Evolutionary conservation across 1,140 invertebrate species (phyloP).

Genomic region (Pemphigus obesinymphae): DNA sequence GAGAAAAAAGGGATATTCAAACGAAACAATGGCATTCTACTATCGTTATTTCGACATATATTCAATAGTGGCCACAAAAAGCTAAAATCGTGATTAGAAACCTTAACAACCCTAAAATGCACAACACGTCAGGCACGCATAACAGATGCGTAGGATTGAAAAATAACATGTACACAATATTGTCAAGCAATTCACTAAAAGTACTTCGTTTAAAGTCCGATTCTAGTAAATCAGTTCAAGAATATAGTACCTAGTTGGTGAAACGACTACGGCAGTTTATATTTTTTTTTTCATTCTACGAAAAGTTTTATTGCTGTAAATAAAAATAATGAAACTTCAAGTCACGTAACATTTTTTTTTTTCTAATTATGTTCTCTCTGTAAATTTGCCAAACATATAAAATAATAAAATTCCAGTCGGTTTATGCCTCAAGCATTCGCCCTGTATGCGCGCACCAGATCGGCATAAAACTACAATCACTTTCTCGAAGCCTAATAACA

Average conservation of each 20-base stretch:
- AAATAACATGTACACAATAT: not conserved
- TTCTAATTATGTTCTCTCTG: conserved; percentile 19
- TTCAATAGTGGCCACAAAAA: not conserved
- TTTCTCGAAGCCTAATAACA: not conserved
- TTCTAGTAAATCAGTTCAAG: conserved; percentile 11
- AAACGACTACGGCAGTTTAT: conserved; percentile 7
- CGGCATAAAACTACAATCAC: conserved; percentile 13
- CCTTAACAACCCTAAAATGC: not conserved
- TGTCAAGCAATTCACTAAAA: not conserved
- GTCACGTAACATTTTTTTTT: conserved; percentile 18
- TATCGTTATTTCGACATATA: not conserved
- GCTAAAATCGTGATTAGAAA: conserved; percentile 22
- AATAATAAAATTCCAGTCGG: conserved; percentile 37
- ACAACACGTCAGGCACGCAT: not conserved
- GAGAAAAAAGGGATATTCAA: not conserved
- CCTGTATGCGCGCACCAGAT: not conserved
- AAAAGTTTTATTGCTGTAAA: conserved; percentile 26
- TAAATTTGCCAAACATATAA: conserved; percentile 31
- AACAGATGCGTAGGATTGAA: not conserved
- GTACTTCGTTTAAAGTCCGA: not conserved
- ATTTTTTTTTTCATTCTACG: not conserved
- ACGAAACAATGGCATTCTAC: conserved; percentile 13
- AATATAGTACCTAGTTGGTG: not conserved
- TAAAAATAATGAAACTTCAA: conserved; percentile 25
- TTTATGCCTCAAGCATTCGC: not conserved